Evolutionary conservation across 2,797 vertebrate species (phyloP).

Genomic region (Neoniphon sammara): DNA sequence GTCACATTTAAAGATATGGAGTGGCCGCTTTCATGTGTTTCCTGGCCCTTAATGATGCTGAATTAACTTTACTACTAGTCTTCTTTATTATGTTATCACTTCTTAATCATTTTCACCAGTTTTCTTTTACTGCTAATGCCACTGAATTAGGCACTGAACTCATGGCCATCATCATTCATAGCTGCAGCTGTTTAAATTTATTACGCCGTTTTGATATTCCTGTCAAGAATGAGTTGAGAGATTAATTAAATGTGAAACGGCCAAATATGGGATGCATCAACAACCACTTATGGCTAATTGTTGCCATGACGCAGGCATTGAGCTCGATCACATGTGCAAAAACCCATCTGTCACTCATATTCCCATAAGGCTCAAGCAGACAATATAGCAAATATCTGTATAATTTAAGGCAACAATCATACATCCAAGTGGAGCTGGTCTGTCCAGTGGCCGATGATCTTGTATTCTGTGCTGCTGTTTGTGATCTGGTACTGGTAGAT

Average conservation of each 20-base stretch:
- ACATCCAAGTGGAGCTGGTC: conserved; percentile 91
- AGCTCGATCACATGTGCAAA: neutral
- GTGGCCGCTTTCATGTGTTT: conserved; percentile 4
- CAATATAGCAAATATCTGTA: neutral
- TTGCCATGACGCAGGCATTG: neutral
- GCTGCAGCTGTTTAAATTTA: neutral
- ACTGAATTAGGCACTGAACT: neutral
- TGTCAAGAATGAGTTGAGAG: conserved; percentile 5
- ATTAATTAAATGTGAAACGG: neutral
- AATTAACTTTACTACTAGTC: no score
- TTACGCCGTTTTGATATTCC: conserved; percentile 1
- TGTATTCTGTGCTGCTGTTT: conserved; percentile 89
- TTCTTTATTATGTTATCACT: neutral
- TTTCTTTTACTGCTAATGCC: neutral
- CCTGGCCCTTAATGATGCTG: neutral
- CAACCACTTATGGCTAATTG: neutral
- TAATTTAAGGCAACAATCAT: conserved; percentile 55
- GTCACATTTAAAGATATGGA: neutral
- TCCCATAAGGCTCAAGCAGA: neutral
- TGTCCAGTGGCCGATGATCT: conserved; percentile 93
- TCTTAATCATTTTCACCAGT: neutral
- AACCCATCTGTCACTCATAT: neutral
- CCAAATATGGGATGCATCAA: neutral
- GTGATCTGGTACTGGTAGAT: conserved; percentile 96
- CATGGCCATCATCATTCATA: neutral